Evolutionary conservation across 2,888 invertebrate genomes (phyloP).

Genomic region (Girardia tigrina): DNA sequence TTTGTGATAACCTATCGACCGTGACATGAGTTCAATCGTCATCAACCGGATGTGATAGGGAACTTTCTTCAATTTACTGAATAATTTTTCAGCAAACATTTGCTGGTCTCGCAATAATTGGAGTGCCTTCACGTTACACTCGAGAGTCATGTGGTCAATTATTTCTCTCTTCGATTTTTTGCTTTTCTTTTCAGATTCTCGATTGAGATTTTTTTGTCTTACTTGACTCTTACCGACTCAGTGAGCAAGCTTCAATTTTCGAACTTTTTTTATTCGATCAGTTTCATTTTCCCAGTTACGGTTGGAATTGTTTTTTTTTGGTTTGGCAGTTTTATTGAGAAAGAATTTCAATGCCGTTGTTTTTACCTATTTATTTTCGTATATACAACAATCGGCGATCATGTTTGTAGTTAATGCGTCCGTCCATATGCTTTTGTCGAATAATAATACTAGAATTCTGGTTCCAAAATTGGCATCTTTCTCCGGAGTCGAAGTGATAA

Average conservation of each 20-base stretch:
- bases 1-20: constrained; percentile 80
- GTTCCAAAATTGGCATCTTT: constrained; percentile 50
- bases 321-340: neutral
- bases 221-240: constrained; percentile 84
- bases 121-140: constrained; percentile 80
- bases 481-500: neutral
- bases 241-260: constrained; percentile 58
- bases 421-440: constrained; percentile 88
- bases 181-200: constrained; percentile 70
- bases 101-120: constrained; percentile 91
- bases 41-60: constrained; percentile 73
- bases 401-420: constrained; percentile 94
- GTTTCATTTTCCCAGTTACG: neutral
- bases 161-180: constrained; percentile 67
- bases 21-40: constrained; percentile 79
- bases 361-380: constrained; percentile 74
- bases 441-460: constrained; percentile 84
- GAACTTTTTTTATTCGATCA: constrained; percentile 43
- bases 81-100: constrained; percentile 74
- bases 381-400: constrained; percentile 79
- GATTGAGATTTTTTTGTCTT: constrained; percentile 73
- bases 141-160: constrained; percentile 50
- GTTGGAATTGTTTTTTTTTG: neutral
- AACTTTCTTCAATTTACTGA: constrained; percentile 61
- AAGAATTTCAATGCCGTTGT: neutral